These are phyloP conservation scores for Drosophila nigricruria DNA, from an alignment of 2,888 invertebrate genomes.

Conservation along the genomic window DNA sequence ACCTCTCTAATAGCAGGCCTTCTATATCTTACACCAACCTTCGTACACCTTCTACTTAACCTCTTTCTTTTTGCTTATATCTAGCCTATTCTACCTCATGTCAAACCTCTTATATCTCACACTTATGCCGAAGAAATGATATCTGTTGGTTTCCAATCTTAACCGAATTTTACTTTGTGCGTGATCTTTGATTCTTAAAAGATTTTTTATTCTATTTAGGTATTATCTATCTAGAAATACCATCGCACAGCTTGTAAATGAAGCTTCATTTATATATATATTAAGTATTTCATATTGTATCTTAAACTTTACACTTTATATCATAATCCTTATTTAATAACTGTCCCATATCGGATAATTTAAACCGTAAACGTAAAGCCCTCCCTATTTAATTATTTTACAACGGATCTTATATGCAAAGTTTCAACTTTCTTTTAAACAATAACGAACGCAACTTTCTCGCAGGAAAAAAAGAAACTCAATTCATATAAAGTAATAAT, in stretches of 20 bases:
- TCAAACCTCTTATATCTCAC: neutral
- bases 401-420: neutral
- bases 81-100: neutral
- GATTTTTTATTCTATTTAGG: too few species aligned
- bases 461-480: slow-evolving; percentile 4
- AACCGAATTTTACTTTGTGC: too few species aligned
- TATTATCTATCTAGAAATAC: too few species aligned
- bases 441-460: slow-evolving; percentile 35
- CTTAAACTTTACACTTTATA: neutral
- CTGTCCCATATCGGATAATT: neutral
- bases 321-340: neutral
- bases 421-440: slow-evolving; percentile 17
- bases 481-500: slow-evolving; percentile 12
- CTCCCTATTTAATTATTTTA: neutral
- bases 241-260: too few species aligned
- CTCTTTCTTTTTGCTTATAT: neutral
- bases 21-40: neutral
- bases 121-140: neutral
- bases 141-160: too few species aligned
- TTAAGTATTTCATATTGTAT: neutral
- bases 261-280: neutral
- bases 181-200: too few species aligned
- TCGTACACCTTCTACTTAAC: neutral
- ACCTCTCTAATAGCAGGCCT: neutral
- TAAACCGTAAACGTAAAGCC: neutral